These are phyloP conservation scores for Psittacula cyanocephala DNA, from an alignment of 2,113 vertebrate species.

Conservation along the genomic window DNA sequence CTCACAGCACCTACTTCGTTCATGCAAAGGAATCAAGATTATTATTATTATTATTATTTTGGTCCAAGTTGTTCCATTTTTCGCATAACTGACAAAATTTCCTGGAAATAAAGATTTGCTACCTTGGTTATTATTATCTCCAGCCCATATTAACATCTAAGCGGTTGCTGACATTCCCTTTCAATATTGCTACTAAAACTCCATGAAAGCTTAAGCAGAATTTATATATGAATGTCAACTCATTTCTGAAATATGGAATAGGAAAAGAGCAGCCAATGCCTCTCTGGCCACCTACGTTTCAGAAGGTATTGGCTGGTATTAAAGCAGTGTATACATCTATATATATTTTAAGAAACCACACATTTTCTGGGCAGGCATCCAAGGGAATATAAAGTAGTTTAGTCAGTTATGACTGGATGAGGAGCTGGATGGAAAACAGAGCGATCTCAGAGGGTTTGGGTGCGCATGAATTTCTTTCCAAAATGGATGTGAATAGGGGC, in stretches of 20 bases:
- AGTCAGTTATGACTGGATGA: conserved; percentile 23
- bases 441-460: not conserved
- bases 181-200: conserved; percentile 8
- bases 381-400: conserved; percentile 32
- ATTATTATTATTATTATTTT: not conserved
- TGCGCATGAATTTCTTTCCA: conserved; percentile 5
- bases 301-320: conserved; percentile 41
- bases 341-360: conserved; percentile 60
- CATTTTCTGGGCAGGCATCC: conserved; percentile 60
- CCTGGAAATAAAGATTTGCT: conserved; percentile 17
- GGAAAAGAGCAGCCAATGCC: conserved; percentile 15
- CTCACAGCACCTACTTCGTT: not conserved
- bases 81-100: conserved; percentile 13
- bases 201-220: not conserved
- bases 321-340: not conserved
- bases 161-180: conserved; percentile 29
- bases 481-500: not conserved
- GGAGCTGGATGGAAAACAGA: conserved; percentile 48
- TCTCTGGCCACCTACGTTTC: conserved; percentile 56
- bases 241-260: conserved; percentile 48
- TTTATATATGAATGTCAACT: conserved; percentile 24
- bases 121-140: conserved; percentile 34
- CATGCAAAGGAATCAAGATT: not conserved
- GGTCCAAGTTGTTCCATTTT: not conserved
- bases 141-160: conserved; percentile 8